These are phyloP conservation scores for Drosophila melanica DNA, from an alignment of 1,140 invertebrate species.

Conservation along the genomic window DNA sequence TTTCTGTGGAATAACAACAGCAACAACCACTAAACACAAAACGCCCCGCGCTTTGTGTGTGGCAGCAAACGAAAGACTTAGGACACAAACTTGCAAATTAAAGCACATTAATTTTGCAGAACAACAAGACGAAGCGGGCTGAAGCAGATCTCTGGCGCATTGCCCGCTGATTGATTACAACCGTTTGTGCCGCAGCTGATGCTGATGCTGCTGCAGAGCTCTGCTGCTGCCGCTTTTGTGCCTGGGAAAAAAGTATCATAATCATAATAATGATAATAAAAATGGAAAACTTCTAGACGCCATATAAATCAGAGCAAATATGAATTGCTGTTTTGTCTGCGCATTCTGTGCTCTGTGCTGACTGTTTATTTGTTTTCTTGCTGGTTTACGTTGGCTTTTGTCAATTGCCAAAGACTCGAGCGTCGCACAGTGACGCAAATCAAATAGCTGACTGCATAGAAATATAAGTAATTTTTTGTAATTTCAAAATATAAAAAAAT, in stretches of 20 bases:
- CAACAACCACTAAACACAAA: slow-evolving; percentile 6
- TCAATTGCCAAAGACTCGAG: slow-evolving; percentile 49
- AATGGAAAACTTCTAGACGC: slow-evolving; percentile 83
- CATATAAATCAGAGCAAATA: slow-evolving; percentile 83
- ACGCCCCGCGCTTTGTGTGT: slow-evolving; percentile 62
- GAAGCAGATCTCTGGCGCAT: slow-evolving; percentile 45
- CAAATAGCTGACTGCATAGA: not conserved
- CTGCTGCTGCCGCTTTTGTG: slow-evolving; percentile 32
- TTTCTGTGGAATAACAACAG: slow-evolving; percentile 69
- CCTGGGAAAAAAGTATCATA: slow-evolving; percentile 62
- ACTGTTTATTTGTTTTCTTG: slow-evolving; percentile 74
- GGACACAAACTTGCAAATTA: slow-evolving; percentile 82
- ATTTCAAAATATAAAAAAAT: not conserved
- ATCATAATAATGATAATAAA: slow-evolving; percentile 83
- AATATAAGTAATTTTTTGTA: too few relatives aligned
- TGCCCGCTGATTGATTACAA: slow-evolving; percentile 73
- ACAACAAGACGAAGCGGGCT: slow-evolving; percentile 21
- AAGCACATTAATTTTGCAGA: slow-evolving; percentile 76
- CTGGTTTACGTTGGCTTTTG: slow-evolving; percentile 62
- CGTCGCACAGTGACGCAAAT: slow-evolving; percentile 15
- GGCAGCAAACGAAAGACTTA: slow-evolving; percentile 77
- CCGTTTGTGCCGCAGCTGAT: slow-evolving; percentile 8
- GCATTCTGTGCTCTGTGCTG: slow-evolving; percentile 41
- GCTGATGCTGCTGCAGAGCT: not conserved
- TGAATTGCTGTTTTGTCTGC: slow-evolving; percentile 76